Evolutionary conservation across 2,113 vertebrate species (phyloP).

Genomic region (Fulica atra): DNA sequence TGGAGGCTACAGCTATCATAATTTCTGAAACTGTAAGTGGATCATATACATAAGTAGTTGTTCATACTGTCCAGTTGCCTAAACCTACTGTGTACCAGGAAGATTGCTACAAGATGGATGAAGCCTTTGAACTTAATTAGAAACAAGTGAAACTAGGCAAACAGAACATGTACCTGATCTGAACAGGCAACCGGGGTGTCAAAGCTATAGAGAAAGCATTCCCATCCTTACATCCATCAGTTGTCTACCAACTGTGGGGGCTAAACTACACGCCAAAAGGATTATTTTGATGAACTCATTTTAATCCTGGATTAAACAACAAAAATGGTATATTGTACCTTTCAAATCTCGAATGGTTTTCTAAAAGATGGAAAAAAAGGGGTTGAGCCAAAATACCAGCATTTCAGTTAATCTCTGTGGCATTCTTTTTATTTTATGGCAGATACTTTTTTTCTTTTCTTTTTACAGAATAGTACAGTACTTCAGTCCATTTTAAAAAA

Average conservation of each 20-base stretch:
- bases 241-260: fast-evolving
- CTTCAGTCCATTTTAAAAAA: neutral
- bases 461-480: neutral
- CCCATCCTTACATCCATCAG: neutral
- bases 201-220: neutral
- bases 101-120: neutral
- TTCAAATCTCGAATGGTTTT: neutral
- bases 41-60: neutral
- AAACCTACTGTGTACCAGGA: neutral
- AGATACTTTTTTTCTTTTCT: neutral
- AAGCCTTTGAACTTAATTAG: neutral
- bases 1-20: neutral
- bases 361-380: neutral
- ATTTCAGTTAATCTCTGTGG: neutral
- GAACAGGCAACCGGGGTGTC: neutral
- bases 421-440: neutral
- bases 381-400: neutral
- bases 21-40: neutral
- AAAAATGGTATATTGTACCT: neutral
- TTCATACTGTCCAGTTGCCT: neutral
- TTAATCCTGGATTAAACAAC: neutral
- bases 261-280: neutral
- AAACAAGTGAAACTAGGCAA: neutral
- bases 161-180: neutral
- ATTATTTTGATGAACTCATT: neutral